Percentiles rank a stretch among this genome's conserved stretches.
Evolutionary conservation across 2,888 invertebrate species (phyloP).

Genomic region (Andricus quercusramuli): DNA sequence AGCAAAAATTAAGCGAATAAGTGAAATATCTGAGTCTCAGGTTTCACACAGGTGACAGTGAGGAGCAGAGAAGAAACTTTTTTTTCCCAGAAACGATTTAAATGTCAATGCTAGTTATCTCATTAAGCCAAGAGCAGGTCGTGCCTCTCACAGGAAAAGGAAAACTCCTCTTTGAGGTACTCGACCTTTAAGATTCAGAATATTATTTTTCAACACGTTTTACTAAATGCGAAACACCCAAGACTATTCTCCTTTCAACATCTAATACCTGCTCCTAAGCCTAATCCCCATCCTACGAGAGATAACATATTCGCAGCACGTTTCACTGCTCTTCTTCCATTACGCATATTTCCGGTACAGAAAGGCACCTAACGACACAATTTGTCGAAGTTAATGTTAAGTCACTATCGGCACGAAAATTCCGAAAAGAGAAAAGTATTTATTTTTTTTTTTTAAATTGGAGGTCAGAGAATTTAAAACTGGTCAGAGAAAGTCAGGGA

Average conservation of each 20-base stretch:
- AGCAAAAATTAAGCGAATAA: not conserved
- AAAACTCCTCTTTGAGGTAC: not conserved
- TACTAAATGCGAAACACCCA: not conserved
- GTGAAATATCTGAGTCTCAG: not conserved
- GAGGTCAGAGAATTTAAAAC: too few species aligned
- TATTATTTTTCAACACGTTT: not conserved
- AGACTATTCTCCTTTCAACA: not conserved
- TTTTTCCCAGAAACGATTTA: conserved; percentile 1
- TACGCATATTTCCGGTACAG: conserved; percentile 68
- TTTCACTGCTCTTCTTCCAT: conserved; percentile 48
- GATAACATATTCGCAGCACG: conserved; percentile 20
- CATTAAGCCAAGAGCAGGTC: not conserved
- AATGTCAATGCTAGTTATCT: conserved; percentile 6
- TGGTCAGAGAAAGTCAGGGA: too few species aligned
- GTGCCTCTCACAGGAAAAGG: conserved; percentile 5
- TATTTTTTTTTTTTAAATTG: too few species aligned
- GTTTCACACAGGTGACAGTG: conserved; percentile 14
- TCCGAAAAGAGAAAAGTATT: too few species aligned
- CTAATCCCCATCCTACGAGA: not conserved
- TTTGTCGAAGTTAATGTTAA: conserved; percentile 1
- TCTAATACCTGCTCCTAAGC: not conserved
- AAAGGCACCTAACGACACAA: conserved; percentile 23
- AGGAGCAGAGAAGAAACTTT: not conserved
- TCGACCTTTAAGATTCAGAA: conserved; percentile 26
- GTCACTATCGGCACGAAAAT: too few species aligned